Percentiles rank a stretch among this genome's conserved stretches.
Evolutionary conservation across 1,140 invertebrate genomes (phyloP).

Genomic region (Neodiprion virginianus): DNA sequence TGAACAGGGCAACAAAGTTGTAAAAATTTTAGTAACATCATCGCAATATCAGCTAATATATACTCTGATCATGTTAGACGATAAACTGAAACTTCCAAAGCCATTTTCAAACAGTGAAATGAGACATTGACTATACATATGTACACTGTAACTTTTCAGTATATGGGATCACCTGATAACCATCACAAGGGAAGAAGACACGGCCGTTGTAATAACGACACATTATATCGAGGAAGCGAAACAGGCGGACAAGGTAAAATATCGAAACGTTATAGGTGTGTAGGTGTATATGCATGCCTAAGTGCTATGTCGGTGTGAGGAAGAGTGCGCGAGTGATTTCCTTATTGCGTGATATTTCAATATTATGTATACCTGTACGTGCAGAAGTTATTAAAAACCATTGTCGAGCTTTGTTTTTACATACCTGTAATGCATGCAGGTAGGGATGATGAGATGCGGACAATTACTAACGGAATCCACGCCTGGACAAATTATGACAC

Average conservation of each 20-base stretch:
- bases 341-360: background rate
- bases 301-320: background rate
- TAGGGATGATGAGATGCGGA: constrained; percentile 89
- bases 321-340: background rate
- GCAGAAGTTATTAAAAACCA: constrained; percentile 10
- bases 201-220: constrained; percentile 88
- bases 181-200: constrained; percentile 71
- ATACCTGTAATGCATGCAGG: constrained; percentile 62
- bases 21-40: no score
- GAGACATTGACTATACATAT: background rate
- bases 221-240: constrained; percentile 95
- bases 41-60: no score
- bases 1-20: no score
- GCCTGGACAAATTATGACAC: constrained; percentile 70
- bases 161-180: constrained; percentile 90
- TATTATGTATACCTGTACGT: background rate
- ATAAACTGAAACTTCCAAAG: background rate
- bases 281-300: background rate
- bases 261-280: background rate
- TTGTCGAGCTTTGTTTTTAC: background rate
- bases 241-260: constrained; percentile 78
- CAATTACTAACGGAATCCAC: constrained; percentile 85
- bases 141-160: constrained; percentile 61
- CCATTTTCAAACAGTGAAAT: background rate
- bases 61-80: no score